Evolutionary conservation across 1,140 invertebrate species (phyloP), one percentile per base, ranked within the genome.

Genomic region (Neoseiulus cucumeris): DNA sequence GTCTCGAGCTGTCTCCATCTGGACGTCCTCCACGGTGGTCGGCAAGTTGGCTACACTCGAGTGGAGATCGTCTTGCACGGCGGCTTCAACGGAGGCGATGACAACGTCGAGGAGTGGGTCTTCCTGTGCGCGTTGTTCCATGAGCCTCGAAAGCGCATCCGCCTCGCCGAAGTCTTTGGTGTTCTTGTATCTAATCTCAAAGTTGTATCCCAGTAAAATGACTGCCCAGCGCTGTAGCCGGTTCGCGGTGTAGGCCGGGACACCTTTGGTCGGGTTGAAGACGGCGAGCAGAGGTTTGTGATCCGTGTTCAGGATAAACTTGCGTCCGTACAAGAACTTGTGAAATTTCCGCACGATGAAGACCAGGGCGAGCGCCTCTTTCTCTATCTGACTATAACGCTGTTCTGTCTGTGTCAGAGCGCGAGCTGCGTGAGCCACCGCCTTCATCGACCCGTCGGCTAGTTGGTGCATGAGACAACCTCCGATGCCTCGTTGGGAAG

Each of bases 361-460:
- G 42, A 79, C 68, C 39, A 81, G 74, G 2, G 75, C 73, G 9
- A 78, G 71, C 0, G 74, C 78, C 70, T 83, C 80, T 70, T 77
- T 79, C 30, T 83, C 78, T 6, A 80, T 70, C 67, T 80, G 77
- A 22, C 73, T 71, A 69, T 81, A 82, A n/a, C 76, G 76, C 66
- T 70, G 68, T 69, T 83, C 78, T 9, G 76, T 69, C 22, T 67
- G 42, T n/a, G 70, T 72, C 14, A 81, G 64, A 0, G 73, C 73
- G 64, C 76, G 28, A 0, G 18, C 18, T 4, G 14, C 14, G 45
- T 22, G 18, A 20, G 18, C 4, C 4, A 22, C 45, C 4, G 45
- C 28, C 18, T 47, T 47, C 14, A 4, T 4, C 28, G 45, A 47
- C 14, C 18, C 28, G 28, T 47, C 45, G 18, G 28, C 4, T 6